Evolutionary conservation across 2,797 vertebrate species (phyloP), one percentile per base, ranked within the genome.

Genomic region (Parauchenoglanis punctatus): DNA sequence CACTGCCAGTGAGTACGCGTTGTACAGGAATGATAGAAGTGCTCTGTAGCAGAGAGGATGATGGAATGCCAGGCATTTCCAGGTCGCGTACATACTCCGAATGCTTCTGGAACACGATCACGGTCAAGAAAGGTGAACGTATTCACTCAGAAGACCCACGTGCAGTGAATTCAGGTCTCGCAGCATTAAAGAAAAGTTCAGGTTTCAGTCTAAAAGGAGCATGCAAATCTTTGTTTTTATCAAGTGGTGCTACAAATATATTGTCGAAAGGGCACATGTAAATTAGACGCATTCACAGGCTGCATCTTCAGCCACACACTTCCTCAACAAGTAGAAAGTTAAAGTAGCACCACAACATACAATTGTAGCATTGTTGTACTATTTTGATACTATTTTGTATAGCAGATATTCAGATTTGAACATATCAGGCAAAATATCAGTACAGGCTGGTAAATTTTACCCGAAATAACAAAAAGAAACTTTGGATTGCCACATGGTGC

Each of bases 61-160:
- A 35, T n/a, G 59, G 73, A 85, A 77, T 77, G 58, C 25, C 72
- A 54, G 61, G 49, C 28, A 78, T 73, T 84, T 73, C 63, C 68
- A 44, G 83, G 52, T 73, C 23, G 52, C 44, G 68, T 35, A 20
- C 46, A 31, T 68, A 68, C 63, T 35, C 3, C 3, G 1, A 82
- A 80, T 77, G 12, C 18, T 56, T 52, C 3, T 52, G 73, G 13
- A 31, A 4, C 2, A 10, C 3, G 25, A 25, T 54, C 40, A 7
- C 28, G 15, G 49, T 12, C 49, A 13, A 83, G 17, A 67, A 44
- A 7, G 44, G 10, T 52, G 23, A 49, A 81, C 4, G 15, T 20
- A 65, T 56, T 72, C 31, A 58, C 2, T 35, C 35, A 35, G 35
- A 56, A 84, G 2, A 31, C 12, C 49, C 13, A 35, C 0, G 25